These are phyloP conservation scores for Corydoras sp. DNA, from an alignment of 2,113 vertebrate species.

Conservation along the genomic window DNA sequence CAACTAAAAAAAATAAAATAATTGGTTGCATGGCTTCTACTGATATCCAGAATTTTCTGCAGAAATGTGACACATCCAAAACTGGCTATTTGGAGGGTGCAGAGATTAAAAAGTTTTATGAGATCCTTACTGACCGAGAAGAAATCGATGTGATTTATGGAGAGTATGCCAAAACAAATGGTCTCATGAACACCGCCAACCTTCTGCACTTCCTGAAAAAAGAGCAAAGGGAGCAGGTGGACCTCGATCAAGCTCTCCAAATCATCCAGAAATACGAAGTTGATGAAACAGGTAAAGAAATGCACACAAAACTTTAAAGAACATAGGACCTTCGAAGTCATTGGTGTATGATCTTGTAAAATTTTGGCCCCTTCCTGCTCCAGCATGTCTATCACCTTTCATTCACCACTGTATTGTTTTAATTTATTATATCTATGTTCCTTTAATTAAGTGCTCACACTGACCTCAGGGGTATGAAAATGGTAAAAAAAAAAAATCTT, in stretches of 20 bases:
- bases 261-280: constrained; percentile 84
- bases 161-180: constrained; percentile 56
- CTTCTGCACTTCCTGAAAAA: constrained; percentile 75
- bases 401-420: no score
- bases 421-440: no score
- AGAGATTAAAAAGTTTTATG: constrained; percentile 86
- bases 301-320: not conserved
- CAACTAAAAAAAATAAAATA: no score
- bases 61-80: constrained; percentile 87
- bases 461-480: no score
- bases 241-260: constrained; percentile 63
- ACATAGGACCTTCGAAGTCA: not conserved
- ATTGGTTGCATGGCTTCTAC: not conserved
- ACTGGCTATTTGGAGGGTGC: constrained; percentile 77
- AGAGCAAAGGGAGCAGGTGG: constrained; percentile 70
- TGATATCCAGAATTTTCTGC: constrained; percentile 17
- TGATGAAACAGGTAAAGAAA: constrained; percentile 72
- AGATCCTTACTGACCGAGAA: constrained; percentile 77
- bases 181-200: constrained; percentile 72
- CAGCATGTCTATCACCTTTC: no score
- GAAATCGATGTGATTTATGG: constrained; percentile 79
- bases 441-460: no score
- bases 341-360: no score
- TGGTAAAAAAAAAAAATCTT: no score
- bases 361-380: no score